Conservation (phyloP, 1,140 invertebrate species). For the Wiebesia pumilae region DNA sequence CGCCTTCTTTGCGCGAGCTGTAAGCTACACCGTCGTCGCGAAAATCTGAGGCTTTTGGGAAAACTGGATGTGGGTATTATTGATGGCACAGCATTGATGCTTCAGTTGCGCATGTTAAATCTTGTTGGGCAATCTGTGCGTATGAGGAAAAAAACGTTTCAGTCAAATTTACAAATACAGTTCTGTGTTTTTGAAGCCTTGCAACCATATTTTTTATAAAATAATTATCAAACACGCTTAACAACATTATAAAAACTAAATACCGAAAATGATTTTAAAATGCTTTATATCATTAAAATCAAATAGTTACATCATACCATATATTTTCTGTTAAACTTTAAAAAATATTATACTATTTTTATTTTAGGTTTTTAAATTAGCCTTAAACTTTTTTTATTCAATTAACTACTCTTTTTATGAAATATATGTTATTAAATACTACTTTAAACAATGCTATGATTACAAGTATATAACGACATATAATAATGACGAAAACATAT, state of each 20-base stretch:
- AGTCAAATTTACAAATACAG: background rate
- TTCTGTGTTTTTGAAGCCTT: background rate
- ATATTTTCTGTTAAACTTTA: no score
- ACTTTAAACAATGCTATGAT: no score
- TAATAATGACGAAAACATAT: no score
- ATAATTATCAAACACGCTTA: background rate
- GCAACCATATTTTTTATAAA: background rate
- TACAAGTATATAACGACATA: no score
- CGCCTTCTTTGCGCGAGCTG: background rate
- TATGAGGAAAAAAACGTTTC: background rate
- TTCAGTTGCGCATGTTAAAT: background rate
- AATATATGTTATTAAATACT: no score
- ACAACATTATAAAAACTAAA: background rate
- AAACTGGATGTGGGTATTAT: background rate
- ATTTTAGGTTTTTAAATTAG: no score
- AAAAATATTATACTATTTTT: no score
- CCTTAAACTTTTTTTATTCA: no score
- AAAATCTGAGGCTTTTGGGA: constrained; percentile 37
- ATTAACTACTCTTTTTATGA: no score
- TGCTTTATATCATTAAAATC: no score
- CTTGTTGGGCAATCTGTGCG: background rate
- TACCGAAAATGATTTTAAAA: background rate
- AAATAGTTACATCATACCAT: no score
- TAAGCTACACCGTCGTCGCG: background rate
- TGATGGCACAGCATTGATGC: constrained; percentile 24